These are phyloP conservation scores for Myotis daubentonii DNA, from an alignment of 2,797 vertebrate genomes.

Conservation along the genomic window DNA sequence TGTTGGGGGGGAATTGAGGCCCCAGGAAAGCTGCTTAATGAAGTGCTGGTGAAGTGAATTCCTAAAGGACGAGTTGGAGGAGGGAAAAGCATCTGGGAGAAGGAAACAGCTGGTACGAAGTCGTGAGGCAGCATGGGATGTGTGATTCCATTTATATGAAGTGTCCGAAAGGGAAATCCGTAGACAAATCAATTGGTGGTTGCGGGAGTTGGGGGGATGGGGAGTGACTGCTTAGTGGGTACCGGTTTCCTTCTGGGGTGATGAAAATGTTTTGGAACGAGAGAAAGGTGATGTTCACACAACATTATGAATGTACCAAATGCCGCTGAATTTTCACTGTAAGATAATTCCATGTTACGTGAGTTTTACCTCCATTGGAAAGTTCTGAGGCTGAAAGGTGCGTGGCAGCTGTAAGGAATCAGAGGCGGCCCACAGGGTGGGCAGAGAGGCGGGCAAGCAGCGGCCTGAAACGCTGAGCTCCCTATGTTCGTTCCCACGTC, in stretches of 20 bases:
- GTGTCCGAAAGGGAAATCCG: fast-evolving
- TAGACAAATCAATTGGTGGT: fast-evolving
- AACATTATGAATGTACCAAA: too few relatives aligned
- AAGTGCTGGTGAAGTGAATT: background rate
- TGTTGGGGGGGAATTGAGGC: background rate
- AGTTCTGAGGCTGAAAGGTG: background rate
- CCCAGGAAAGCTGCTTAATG: background rate
- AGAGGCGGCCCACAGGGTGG: background rate
- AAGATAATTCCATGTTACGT: background rate
- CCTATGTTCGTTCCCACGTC: fast-evolving
- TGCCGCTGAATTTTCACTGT: background rate
- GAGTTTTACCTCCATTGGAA: background rate
- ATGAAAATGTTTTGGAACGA: background rate
- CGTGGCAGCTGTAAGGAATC: background rate
- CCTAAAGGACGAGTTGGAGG: background rate
- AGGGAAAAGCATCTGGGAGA: background rate
- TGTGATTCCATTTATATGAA: background rate
- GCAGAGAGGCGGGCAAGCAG: background rate
- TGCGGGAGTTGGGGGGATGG: fast-evolving
- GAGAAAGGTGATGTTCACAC: background rate
- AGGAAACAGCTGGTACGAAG: background rate
- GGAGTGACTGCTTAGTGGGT: too few relatives aligned
- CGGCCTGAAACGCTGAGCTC: background rate
- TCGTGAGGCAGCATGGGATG: background rate
- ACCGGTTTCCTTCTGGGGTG: fast-evolving